phyloP scores from a whole-genome alignment of 2,888 invertebrate genomes.

The Lasius fuliginosus region DNA sequence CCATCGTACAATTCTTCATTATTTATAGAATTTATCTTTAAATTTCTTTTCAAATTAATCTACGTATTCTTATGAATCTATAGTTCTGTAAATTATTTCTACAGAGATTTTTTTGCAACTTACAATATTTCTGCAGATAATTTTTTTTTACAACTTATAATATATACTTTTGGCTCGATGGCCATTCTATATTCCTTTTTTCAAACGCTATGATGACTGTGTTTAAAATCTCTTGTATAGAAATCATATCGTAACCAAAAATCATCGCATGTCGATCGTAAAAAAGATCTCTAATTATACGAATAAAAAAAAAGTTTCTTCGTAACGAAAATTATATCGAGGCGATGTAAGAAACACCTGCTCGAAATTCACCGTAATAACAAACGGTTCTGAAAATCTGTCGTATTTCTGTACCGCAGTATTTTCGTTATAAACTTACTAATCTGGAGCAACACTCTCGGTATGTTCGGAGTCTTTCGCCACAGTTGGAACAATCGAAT shows the following conservation, averaged over 20 bases:
- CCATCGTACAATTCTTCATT: not conserved
- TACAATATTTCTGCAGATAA: not conserved
- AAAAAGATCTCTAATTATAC: not conserved
- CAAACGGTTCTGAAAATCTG: not conserved
- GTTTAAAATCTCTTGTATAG: not conserved
- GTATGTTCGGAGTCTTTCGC: not conserved
- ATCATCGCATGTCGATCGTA: not conserved
- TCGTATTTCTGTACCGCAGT: constrained; percentile 1
- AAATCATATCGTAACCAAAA: not conserved
- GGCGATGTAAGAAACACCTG: not conserved
- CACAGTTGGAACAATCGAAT: constrained; percentile 38
- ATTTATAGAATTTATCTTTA: constrained; percentile 20
- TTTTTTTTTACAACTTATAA: constrained; percentile 9
- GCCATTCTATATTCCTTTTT: constrained; percentile 16
- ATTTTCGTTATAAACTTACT: constrained; percentile 20
- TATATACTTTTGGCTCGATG: not conserved
- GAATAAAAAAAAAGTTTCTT: not conserved
- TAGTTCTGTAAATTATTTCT: constrained; percentile 27
- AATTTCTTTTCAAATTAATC: constrained; percentile 31
- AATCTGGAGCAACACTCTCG: constrained; percentile 6
- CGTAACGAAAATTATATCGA: not conserved
- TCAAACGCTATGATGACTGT: not conserved
- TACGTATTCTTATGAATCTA: constrained; percentile 19
- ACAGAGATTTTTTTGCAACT: not conserved
- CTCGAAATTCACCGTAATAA: not conserved